phyloP scores from a whole-genome alignment of 2,888 invertebrate genomes.

The Caradrina clavipalpis region DNA sequence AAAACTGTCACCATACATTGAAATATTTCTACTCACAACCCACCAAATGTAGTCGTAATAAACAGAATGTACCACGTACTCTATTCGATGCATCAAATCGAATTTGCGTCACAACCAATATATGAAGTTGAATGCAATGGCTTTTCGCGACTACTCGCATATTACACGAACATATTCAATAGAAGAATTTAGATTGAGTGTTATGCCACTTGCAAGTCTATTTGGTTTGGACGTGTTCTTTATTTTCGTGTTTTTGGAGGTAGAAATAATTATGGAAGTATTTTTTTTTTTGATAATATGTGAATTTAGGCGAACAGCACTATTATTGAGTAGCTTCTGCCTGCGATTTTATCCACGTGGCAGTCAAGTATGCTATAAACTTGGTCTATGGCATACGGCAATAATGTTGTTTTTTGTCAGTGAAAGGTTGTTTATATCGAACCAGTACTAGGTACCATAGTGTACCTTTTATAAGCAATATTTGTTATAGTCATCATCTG shows the following conservation, averaged over 20 bases:
- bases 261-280: too few relatives aligned
- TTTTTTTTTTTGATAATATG: too few relatives aligned
- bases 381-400: too few relatives aligned
- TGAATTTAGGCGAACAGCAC: too few relatives aligned
- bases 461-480: too few relatives aligned
- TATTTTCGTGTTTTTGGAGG: slow-evolving; percentile 17
- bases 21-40: slow-evolving; percentile 41
- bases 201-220: slow-evolving; percentile 62
- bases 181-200: slow-evolving; percentile 69
- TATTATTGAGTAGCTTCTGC: too few relatives aligned
- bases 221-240: slow-evolving; percentile 41
- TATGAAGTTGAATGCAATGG: slow-evolving; percentile 62
- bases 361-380: too few relatives aligned
- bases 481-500: too few relatives aligned
- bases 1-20: slow-evolving; percentile 41
- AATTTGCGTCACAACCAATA: slow-evolving; percentile 70
- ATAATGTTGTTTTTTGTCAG: too few relatives aligned
- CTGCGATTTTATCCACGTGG: too few relatives aligned
- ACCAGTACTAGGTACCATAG: too few relatives aligned
- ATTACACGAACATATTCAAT: slow-evolving; percentile 64
- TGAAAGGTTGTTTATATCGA: too few relatives aligned
- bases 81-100: slow-evolving; percentile 68
- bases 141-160: slow-evolving; percentile 49
- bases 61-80: slow-evolving; percentile 52
- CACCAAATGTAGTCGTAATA: slow-evolving; percentile 53